Evolutionary conservation across 2,888 invertebrate species (phyloP).

Genomic region (Malacosoma neustria): DNA sequence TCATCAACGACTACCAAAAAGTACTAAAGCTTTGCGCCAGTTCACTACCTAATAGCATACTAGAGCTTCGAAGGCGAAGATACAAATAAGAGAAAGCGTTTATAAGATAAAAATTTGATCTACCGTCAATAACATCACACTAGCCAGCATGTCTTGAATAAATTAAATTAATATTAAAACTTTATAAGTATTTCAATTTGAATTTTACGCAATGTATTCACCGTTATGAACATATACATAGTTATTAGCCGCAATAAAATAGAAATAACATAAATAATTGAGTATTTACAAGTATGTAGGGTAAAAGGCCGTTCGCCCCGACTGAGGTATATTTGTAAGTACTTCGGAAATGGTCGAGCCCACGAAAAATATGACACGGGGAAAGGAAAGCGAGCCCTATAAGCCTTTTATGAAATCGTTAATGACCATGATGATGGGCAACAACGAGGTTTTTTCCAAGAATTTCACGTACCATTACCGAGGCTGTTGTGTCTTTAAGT

Average conservation of each 20-base stretch:
- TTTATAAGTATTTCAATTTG: no score
- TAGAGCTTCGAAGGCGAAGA: no score
- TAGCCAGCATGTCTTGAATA: no score
- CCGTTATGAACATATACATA: no score
- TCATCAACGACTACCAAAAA: no score
- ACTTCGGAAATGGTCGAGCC: constrained; percentile 51
- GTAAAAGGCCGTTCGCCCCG: background rate
- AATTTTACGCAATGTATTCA: no score
- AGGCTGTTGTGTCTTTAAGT: constrained; percentile 32
- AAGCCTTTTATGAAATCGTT: constrained; percentile 67
- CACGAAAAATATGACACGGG: constrained; percentile 58
- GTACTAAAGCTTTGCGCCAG: no score
- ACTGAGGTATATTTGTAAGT: constrained; percentile 18
- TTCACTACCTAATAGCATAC: no score
- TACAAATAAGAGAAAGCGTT: no score
- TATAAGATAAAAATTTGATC: no score
- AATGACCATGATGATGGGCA: constrained; percentile 54
- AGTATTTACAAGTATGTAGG: background rate
- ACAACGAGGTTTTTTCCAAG: constrained; percentile 38
- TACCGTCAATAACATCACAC: no score
- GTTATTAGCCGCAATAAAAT: background rate
- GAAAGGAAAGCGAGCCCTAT: constrained; percentile 51
- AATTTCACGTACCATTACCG: constrained; percentile 34
- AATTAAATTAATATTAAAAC: no score
- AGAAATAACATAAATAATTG: background rate